phyloP scores from a whole-genome alignment of 1,140 invertebrate genomes.

The Megalonaias nervosa region DNA sequence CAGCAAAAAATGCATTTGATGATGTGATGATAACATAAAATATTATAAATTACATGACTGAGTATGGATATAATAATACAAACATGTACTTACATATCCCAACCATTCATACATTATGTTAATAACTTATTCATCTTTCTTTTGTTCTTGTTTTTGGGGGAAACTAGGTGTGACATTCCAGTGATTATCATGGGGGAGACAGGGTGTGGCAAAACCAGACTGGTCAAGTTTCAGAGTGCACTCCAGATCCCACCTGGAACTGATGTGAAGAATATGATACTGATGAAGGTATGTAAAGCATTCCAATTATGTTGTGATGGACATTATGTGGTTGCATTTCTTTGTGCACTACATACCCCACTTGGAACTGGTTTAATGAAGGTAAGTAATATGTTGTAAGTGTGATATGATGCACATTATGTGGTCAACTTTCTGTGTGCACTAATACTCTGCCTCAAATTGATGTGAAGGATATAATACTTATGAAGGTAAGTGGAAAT shows the following conservation, averaged over 20 bases:
- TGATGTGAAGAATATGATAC: slow-evolving; percentile 58
- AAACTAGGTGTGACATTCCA: slow-evolving; percentile 63
- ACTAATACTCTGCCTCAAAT: slow-evolving; percentile 46
- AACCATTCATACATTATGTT: too few species aligned
- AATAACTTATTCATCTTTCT: neutral
- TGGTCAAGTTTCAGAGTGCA: slow-evolving; percentile 64
- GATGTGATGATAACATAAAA: too few species aligned
- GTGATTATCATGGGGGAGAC: slow-evolving; percentile 70
- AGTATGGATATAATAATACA: too few species aligned
- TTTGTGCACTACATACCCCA: slow-evolving; percentile 59
- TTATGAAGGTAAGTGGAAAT: slow-evolving; percentile 57
- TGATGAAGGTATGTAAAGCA: slow-evolving; percentile 60
- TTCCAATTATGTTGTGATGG: too few species aligned
- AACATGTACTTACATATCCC: too few species aligned
- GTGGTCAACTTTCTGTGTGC: slow-evolving; percentile 64
- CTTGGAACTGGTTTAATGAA: slow-evolving; percentile 55
- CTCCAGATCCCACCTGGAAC: slow-evolving; percentile 49
- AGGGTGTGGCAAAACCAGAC: slow-evolving; percentile 68
- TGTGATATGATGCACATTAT: too few species aligned
- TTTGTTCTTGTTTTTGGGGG: neutral
- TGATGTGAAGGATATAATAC: slow-evolving; percentile 58
- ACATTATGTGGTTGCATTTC: slow-evolving; percentile 51
- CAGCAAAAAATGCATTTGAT: too few species aligned
- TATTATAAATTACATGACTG: too few species aligned
- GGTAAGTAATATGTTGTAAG: slow-evolving; percentile 33